phyloP scores from a whole-genome alignment of 2,113 vertebrate genomes.

The Forbesichthys papilliferus region DNA sequence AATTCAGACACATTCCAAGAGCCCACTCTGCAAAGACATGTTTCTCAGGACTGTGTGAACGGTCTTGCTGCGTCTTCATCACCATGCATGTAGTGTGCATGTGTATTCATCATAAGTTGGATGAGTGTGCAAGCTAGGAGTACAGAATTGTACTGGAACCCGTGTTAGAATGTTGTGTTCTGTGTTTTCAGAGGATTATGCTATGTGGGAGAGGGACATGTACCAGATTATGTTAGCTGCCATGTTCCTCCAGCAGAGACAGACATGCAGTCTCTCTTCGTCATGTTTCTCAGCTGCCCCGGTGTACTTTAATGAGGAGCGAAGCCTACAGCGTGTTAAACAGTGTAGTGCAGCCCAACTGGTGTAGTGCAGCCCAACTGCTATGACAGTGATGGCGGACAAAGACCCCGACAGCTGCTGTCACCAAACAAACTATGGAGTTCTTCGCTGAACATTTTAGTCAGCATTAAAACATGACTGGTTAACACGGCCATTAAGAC shows the following conservation, averaged over 20 bases:
- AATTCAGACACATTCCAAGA: neutral
- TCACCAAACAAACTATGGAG: neutral
- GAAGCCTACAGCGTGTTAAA: slow-evolving; percentile 59
- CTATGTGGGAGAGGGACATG: slow-evolving; percentile 28
- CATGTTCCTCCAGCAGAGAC: slow-evolving; percentile 60
- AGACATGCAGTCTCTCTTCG: slow-evolving; percentile 49
- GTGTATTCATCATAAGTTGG: too few species aligned
- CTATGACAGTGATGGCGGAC: slow-evolving; percentile 35
- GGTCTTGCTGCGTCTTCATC: too few species aligned
- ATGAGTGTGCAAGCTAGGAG: too few species aligned
- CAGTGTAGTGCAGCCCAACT: slow-evolving; percentile 26
- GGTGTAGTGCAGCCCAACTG: slow-evolving; percentile 22
- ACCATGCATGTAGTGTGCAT: too few species aligned
- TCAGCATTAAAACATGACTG: too few species aligned
- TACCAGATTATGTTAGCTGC: slow-evolving; percentile 57
- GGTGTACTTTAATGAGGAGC: slow-evolving; percentile 66
- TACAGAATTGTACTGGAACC: too few species aligned
- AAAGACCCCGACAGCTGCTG: slow-evolving; percentile 20
- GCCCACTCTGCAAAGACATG: too few species aligned
- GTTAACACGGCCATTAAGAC: too few species aligned
- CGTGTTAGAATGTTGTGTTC: slow-evolving; percentile 47
- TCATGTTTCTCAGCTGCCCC: slow-evolving; percentile 56
- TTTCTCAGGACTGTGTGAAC: too few species aligned
- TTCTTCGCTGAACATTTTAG: too few species aligned
- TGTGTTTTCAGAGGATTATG: slow-evolving; percentile 40